These are phyloP conservation scores for Nothobranchius kuhntae DNA, from an alignment of 2,113 vertebrate genomes.

Conservation along the genomic window DNA sequence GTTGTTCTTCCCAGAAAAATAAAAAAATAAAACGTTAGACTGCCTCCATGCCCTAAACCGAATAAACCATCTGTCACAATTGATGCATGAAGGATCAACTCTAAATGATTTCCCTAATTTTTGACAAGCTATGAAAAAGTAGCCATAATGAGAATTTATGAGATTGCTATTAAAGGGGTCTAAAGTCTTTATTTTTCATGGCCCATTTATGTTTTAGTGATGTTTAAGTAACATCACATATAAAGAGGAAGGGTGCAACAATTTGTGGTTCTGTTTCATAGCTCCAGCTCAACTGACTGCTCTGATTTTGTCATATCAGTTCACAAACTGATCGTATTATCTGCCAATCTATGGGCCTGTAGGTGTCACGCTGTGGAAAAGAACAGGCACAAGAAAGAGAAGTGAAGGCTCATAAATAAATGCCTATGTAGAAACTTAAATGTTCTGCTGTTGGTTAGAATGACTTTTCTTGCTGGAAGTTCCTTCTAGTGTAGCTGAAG, in stretches of 20 bases:
- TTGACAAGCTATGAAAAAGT: constrained; percentile 17
- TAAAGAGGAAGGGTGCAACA: constrained; percentile 43
- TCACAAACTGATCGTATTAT: constrained; percentile 10
- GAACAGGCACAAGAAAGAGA: neutral
- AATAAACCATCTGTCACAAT: constrained; percentile 39
- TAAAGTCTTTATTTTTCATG: constrained; percentile 27
- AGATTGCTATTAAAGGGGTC: constrained; percentile 43
- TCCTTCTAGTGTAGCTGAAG: constrained; percentile 13
- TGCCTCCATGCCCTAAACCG: neutral
- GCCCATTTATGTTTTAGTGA: constrained; percentile 31
- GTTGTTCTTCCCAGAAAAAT: constrained; percentile 13
- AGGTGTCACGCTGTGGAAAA: constrained; percentile 4
- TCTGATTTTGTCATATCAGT: constrained; percentile 49
- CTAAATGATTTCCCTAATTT: constrained; percentile 20
- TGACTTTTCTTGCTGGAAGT: constrained; percentile 1
- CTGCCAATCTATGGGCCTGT: constrained; percentile 17
- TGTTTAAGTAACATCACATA: constrained; percentile 46
- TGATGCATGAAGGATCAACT: constrained; percentile 21
- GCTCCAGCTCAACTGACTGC: constrained; percentile 47
- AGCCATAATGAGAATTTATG: constrained; percentile 42
- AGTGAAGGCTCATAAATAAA: neutral
- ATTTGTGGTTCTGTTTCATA: constrained; percentile 24
- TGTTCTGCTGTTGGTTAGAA: neutral
- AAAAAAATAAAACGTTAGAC: constrained; percentile 12
- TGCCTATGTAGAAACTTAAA: neutral